Percentiles rank a stretch among this genome's conserved stretches.
phyloP scores from a whole-genome alignment of 2,888 invertebrate genomes.

The Mesorhabditis sp. region DNA sequence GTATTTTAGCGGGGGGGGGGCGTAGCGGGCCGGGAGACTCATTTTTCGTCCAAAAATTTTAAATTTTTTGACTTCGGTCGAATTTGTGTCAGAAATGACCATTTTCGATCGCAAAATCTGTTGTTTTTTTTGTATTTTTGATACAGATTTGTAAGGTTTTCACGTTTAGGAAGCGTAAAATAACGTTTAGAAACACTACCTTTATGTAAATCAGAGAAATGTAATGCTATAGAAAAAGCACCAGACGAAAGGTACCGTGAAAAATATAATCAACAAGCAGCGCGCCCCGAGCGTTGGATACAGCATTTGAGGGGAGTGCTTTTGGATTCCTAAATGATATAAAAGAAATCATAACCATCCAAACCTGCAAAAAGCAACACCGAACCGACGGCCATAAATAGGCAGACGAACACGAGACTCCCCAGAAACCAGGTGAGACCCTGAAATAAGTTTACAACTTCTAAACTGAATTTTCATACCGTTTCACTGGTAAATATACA shows the following conservation, averaged over 20 bases:
- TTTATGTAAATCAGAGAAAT: not conserved
- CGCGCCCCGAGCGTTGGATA: constrained; percentile 45
- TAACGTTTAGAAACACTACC: too few relatives aligned
- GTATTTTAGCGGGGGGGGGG: too few relatives aligned
- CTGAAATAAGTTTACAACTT: not conserved
- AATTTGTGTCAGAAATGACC: too few relatives aligned
- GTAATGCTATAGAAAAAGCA: not conserved
- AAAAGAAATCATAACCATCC: not conserved
- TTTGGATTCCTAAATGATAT: constrained; percentile 23
- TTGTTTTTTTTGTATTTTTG: too few relatives aligned
- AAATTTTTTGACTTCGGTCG: too few relatives aligned
- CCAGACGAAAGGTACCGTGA: constrained; percentile 29
- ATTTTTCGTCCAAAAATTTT: too few relatives aligned
- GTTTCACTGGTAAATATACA: not conserved
- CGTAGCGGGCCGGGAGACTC: too few relatives aligned
- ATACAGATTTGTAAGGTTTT: too few relatives aligned
- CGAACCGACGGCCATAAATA: constrained; percentile 31
- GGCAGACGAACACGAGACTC: constrained; percentile 27
- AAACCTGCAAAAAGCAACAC: constrained; percentile 24
- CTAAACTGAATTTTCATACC: not conserved
- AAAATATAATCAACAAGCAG: constrained; percentile 40
- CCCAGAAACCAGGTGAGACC: constrained; percentile 21
- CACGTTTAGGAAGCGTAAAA: too few relatives aligned
- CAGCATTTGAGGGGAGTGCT: constrained; percentile 30
- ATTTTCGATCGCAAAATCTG: too few relatives aligned